Conservation (phyloP, 2,113 vertebrate species). For the Halichoerus grypus region DNA sequence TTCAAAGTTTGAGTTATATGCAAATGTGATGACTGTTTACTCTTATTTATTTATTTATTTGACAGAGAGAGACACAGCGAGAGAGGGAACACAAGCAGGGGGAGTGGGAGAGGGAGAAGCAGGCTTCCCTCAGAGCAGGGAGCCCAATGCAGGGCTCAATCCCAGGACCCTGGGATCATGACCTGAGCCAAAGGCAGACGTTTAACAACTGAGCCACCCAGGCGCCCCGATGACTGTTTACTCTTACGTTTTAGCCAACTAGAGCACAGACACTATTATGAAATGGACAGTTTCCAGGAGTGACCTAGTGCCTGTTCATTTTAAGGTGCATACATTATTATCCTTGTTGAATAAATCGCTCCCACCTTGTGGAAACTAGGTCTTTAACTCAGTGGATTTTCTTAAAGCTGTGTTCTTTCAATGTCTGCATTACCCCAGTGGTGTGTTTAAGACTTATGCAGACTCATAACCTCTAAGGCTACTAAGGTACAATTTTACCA, state of each 20-base stretch:
- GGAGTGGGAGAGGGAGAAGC: too few species aligned
- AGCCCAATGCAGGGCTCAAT: too few species aligned
- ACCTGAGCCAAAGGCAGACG: too few species aligned
- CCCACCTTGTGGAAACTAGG: background rate
- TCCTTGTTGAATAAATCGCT: background rate
- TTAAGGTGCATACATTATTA: background rate
- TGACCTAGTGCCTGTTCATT: background rate
- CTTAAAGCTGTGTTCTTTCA: conserved; percentile 40
- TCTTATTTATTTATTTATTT: too few species aligned
- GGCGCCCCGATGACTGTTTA: background rate
- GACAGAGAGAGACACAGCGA: too few species aligned
- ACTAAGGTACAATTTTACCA: background rate
- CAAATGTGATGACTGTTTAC: background rate
- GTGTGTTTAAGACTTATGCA: background rate
- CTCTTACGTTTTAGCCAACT: background rate
- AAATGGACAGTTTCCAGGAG: conserved; percentile 22
- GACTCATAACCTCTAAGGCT: background rate
- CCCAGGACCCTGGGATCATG: too few species aligned
- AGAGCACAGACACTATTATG: background rate
- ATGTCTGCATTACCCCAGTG: background rate
- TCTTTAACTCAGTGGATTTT: conserved; percentile 48
- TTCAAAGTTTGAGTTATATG: background rate
- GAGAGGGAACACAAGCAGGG: too few species aligned
- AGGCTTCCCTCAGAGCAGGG: too few species aligned
- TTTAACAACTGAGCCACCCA: too few species aligned